phyloP scores from a whole-genome alignment of 2,113 vertebrate species.

The Tetrax tetrax region DNA sequence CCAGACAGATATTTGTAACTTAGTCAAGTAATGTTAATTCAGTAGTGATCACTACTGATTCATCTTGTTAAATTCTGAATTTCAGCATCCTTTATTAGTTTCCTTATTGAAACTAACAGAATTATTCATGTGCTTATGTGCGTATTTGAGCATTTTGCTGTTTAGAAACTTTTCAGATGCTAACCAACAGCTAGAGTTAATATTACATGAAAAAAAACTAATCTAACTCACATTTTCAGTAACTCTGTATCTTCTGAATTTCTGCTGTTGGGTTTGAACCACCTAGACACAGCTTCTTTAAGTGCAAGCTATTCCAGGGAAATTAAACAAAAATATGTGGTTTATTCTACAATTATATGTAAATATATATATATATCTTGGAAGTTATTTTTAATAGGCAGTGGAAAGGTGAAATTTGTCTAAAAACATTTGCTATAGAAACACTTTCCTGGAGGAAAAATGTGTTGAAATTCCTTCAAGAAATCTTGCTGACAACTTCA shows the following conservation, averaged over 20 bases:
- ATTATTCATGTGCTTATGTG: background rate
- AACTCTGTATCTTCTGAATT: background rate
- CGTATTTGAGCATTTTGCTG: background rate
- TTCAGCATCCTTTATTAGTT: background rate
- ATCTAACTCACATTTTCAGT: background rate
- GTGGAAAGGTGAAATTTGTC: background rate
- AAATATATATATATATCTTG: background rate
- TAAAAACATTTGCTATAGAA: background rate
- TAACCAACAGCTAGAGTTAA: background rate
- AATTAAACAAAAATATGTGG: background rate
- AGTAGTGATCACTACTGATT: background rate
- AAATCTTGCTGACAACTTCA: slow-evolving; percentile 31
- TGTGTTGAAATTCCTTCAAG: background rate
- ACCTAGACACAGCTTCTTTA: background rate
- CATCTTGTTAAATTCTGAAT: background rate
- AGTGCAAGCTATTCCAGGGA: background rate
- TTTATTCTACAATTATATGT: background rate
- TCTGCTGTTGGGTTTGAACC: background rate
- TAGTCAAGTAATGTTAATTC: background rate
- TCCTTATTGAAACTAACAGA: background rate
- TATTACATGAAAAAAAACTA: background rate
- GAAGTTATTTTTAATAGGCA: background rate
- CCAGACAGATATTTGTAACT: background rate
- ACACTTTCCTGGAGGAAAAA: background rate
- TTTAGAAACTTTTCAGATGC: background rate